Evolutionary conservation across 37 sponge, comb jelly and placozoan species (phyloP), one percentile per base, ranked within the genome.

Genomic region (Eunapius fragilis): DNA sequence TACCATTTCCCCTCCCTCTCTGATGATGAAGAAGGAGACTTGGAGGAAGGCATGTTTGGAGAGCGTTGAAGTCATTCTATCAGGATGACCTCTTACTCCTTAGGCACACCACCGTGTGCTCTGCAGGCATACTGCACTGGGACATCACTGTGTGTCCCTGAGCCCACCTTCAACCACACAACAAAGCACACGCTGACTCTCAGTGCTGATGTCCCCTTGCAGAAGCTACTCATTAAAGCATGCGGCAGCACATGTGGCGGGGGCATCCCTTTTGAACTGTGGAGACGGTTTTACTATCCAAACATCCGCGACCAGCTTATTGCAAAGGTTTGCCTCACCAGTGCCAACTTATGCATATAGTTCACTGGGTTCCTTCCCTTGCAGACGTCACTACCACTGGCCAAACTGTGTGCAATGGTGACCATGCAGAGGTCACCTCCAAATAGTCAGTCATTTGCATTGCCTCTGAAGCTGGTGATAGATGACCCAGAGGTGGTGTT

Each of bases 251-350:
- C 3, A 76, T 85, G 86, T 31, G 85, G n/a, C n/a, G n/a, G n/a
- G n/a, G n/a, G 80, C 7, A 77, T 97, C 31, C 80, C 88, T 37
- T 91, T 97, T 85, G 94, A 97, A 68, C 72, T 97, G n/a, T 97
- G 98, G 98, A 86, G 85, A 82, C 75, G 98, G 68, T 93, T 88
- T 77, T 97, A 97, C 85, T 92, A 93, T 50, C 96, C 96, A 35
- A 97, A 97, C 89, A 88, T 93, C 69, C 70, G 96, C 26, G 98
- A 97, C 75, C 94, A 95, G 80, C 83, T 95, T 5, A 74, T 93
- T 35, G 98, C 98, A 19, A 95, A 89, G 90, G 98, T 90, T n/a
- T n/a, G n/a, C n/a, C n/a, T n/a, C n/a, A n/a, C n/a, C n/a, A n/a
- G n/a, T n/a, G n/a, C n/a, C n/a, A n/a, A n/a, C n/a, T 17, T 58